phyloP scores from a whole-genome alignment of 2,888 invertebrate species.

The Phyllotreta cruciferae region DNA sequence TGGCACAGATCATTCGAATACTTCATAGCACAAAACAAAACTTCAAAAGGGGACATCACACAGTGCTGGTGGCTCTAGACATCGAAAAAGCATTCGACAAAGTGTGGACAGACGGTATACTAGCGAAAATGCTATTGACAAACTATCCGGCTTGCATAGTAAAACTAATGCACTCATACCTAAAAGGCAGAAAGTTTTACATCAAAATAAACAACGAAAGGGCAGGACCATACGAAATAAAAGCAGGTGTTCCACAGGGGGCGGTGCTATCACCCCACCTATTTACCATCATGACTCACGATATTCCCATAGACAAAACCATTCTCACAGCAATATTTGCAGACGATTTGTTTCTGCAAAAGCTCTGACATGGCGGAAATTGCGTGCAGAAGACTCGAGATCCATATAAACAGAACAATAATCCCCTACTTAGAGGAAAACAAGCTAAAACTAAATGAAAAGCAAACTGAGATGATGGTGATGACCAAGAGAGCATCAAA shows the following conservation, averaged over 20 bases:
- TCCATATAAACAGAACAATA: too few relatives aligned
- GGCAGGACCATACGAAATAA: background rate
- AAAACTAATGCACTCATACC: background rate
- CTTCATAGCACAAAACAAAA: background rate
- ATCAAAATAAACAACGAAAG: background rate
- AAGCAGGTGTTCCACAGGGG: slow-evolving; percentile 4
- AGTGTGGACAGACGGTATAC: background rate
- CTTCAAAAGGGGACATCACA: background rate
- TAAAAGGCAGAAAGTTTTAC: background rate
- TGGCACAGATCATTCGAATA: background rate
- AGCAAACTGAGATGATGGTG: too few relatives aligned
- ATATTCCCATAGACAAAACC: background rate
- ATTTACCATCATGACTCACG: background rate
- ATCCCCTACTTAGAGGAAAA: too few relatives aligned
- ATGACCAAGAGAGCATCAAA: too few relatives aligned
- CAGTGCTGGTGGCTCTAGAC: slow-evolving; percentile 5
- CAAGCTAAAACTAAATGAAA: too few relatives aligned
- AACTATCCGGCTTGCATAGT: background rate
- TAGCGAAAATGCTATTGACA: background rate
- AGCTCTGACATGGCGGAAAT: too few relatives aligned
- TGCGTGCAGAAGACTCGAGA: too few relatives aligned
- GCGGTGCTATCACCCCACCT: background rate
- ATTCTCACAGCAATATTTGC: too few relatives aligned
- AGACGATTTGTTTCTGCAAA: too few relatives aligned
- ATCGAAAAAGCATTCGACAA: slow-evolving; percentile 14